Evolutionary conservation across 2,113 vertebrate genomes (phyloP).

Genomic region (Amblyornis subalaris): DNA sequence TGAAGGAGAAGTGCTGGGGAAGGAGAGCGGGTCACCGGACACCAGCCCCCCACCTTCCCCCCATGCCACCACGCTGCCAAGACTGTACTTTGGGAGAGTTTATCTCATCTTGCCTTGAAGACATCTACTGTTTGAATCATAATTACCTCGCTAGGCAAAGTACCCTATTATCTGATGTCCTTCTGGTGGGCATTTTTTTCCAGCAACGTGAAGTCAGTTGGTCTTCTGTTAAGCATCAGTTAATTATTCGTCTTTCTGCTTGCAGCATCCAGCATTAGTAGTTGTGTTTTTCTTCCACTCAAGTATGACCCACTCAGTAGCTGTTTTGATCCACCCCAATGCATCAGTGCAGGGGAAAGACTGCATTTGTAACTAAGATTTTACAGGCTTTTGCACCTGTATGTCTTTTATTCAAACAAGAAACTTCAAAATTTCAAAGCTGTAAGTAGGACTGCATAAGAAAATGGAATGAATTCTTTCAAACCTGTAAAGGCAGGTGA

Average conservation of each 20-base stretch:
- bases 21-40: background rate
- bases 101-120: background rate
- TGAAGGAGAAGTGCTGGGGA: background rate
- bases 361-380: background rate
- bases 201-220: background rate
- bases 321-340: background rate
- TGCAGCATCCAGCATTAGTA: background rate
- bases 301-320: background rate
- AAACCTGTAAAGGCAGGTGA: background rate
- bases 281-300: background rate
- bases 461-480: background rate
- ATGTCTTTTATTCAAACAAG: background rate
- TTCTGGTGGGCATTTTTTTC: background rate
- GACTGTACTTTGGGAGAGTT: rapidly evolving
- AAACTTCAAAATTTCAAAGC: background rate
- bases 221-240: background rate
- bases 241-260: background rate
- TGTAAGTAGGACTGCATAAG: background rate
- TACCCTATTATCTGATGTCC: background rate
- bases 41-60: background rate
- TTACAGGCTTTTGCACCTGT: background rate
- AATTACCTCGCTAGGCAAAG: background rate
- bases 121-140: background rate
- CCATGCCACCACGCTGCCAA: rapidly evolving
- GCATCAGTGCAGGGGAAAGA: rapidly evolving